These are phyloP conservation scores for Rhyacichthys aspro DNA, from an alignment of 2,797 vertebrate genomes.

Conservation along the genomic window DNA sequence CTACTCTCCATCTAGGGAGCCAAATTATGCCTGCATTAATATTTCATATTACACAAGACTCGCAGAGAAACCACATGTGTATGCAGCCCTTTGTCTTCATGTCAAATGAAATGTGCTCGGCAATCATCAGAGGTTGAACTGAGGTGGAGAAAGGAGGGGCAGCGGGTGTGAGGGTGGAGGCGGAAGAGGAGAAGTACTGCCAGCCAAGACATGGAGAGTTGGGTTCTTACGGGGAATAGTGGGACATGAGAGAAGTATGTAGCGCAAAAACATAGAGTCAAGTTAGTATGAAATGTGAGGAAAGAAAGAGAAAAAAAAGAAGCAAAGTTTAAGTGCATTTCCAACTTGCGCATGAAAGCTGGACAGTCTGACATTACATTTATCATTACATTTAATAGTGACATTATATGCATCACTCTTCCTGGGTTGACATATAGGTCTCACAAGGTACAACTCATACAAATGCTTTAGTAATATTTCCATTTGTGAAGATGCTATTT, in stretches of 20 bases:
- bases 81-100: slow-evolving; percentile 80
- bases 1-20: slow-evolving; percentile 65
- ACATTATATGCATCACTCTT: too few species aligned
- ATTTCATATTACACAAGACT: slow-evolving; percentile 82
- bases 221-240: background rate
- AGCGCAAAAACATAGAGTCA: background rate
- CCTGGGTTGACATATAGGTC: too few species aligned
- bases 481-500: too few species aligned
- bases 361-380: too few species aligned
- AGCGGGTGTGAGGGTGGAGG: slow-evolving; percentile 3
- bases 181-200: slow-evolving; percentile 14
- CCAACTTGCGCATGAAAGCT: too few species aligned
- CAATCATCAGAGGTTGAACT: slow-evolving; percentile 65
- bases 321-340: background rate
- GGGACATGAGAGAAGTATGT: too few species aligned
- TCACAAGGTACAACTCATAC: too few species aligned
- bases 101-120: slow-evolving; percentile 78
- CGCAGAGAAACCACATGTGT: slow-evolving; percentile 74
- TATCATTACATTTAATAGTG: too few species aligned
- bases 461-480: too few species aligned
- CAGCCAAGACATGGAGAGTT: background rate
- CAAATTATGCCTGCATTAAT: slow-evolving; percentile 84
- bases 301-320: background rate
- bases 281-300: background rate
- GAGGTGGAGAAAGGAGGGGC: slow-evolving; percentile 42